Evolutionary conservation across 2,113 vertebrate genomes (phyloP), one percentile per base, ranked within the genome.

Genomic region (Pitta sordida): DNA sequence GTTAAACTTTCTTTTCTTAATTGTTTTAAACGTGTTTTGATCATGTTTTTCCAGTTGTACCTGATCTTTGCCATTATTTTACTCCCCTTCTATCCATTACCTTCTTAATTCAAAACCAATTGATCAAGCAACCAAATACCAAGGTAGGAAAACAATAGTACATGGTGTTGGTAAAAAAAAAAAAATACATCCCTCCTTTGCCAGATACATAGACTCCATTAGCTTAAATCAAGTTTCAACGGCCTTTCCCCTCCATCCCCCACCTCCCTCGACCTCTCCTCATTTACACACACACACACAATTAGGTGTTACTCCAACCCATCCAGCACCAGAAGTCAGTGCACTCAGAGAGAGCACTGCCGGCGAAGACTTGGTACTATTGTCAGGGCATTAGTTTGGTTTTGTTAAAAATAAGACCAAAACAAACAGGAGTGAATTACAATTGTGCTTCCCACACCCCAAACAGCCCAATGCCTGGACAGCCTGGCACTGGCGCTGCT

Each of bases 401-500:
- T 52, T 37, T n/a, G 14, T n/a, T n/a, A 44, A 49, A 29, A 49
- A 52, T 9, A 55, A 43, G 19, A 10, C 6, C 44, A 32, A 48
- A 1, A 3, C 37, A 30, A 9, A 36, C 15, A 19, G 8, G 37
- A 83, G 24, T 3, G 10, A 60, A 13, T 26, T 15, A 2, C 34
- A 56, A 1, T 2, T 23, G 81, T 32, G 37, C 32, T 53, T 32
- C 55, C 51, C 23, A 17, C 22, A 3, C 10, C 30, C 51, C 43
- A 6, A 2, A 0, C 4, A 4, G 15, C n/a, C 53, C 68, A 48
- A 27, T 5, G 3, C 11, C 41, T 11, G 13, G 43, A 17, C 30
- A 19, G 41, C 3, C 0, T 0, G 16, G 27, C 9, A 1, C 32
- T 2, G 34, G 41, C 21, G 18, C 1, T 3, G 71, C 30, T 37